A percentile compares a stretch with the other conserved stretches of the same genome.
Evolutionary conservation across 37 sponge, comb jelly and placozoan species (phyloP).

Genomic region (Axinella damicornis): DNA sequence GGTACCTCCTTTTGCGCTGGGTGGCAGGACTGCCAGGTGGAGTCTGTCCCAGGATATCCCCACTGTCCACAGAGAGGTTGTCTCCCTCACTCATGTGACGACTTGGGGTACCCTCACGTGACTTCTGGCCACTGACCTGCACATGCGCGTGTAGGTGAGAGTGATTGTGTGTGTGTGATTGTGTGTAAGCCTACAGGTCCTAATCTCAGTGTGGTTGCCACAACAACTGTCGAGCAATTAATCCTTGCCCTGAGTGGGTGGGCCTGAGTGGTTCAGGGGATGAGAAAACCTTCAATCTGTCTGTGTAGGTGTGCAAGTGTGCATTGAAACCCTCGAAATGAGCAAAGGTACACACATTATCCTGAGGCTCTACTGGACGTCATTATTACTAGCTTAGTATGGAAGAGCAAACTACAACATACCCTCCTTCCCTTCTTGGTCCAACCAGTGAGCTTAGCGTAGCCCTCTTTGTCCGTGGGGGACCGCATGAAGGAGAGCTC

Average conservation of each 20-base stretch:
- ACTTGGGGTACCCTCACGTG: conserved; percentile 66
- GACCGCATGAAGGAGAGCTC: conserved; percentile 91
- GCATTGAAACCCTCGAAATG: no score
- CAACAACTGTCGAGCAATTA: no score
- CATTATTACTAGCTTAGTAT: no score
- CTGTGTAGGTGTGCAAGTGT: no score
- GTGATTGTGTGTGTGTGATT: not conserved
- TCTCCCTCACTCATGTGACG: conserved; percentile 45
- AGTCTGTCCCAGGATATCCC: conserved; percentile 42
- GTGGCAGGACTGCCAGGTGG: conserved; percentile 62
- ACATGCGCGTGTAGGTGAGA: no score
- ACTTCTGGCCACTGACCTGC: conserved; percentile 27
- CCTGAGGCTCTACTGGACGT: no score
- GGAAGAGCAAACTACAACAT: no score
- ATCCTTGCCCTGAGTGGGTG: no score
- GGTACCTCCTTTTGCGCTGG: conserved; percentile 33
- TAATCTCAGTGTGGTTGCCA: no score
- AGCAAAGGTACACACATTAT: no score
- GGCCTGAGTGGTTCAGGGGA: no score
- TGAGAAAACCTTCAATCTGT: no score
- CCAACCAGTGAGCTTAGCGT: conserved; percentile 66
- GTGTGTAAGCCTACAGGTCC: not conserved
- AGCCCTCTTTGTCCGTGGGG: conserved; percentile 72
- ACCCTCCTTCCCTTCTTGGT: conserved; percentile 42
- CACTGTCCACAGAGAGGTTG: conserved; percentile 67